Conservation (phyloP, 1,140 invertebrate species). For the Drosophila jambulina region DNA sequence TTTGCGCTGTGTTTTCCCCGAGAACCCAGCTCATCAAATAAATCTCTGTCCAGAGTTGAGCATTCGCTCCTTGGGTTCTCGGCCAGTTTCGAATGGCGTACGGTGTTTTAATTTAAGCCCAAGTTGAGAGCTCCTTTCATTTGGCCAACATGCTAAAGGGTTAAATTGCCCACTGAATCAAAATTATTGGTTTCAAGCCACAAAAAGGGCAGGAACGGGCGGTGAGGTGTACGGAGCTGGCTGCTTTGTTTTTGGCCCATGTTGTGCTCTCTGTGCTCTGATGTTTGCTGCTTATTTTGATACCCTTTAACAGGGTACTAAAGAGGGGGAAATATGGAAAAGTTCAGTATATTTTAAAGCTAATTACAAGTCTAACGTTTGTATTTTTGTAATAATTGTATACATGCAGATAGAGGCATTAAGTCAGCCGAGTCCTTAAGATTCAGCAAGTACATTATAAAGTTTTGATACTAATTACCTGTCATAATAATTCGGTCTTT, state of each 20-base stretch:
- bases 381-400: no score
- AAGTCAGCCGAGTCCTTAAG: neutral
- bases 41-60: conserved; percentile 73
- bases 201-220: conserved; percentile 28
- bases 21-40: conserved; percentile 73
- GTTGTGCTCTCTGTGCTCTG: conserved; percentile 5
- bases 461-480: neutral
- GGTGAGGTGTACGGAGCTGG: conserved; percentile 42
- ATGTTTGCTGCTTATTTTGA: conserved; percentile 16
- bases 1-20: conserved; percentile 29
- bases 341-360: neutral
- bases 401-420: neutral
- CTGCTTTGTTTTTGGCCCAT: conserved; percentile 74
- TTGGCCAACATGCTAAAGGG: conserved; percentile 82
- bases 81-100: conserved; percentile 46
- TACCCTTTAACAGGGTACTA: conserved; percentile 2
- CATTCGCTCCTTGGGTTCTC: conserved; percentile 51
- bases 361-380: neutral
- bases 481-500: neutral
- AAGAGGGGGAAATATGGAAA: neutral
- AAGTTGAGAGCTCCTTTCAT: conserved; percentile 78
- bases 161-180: conserved; percentile 85
- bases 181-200: conserved; percentile 84
- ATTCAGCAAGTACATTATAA: neutral
- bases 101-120: conserved; percentile 80